Evolutionary conservation across 2,797 vertebrate genomes (phyloP).

Genomic region (Tokudaia tokunoshimensis): DNA sequence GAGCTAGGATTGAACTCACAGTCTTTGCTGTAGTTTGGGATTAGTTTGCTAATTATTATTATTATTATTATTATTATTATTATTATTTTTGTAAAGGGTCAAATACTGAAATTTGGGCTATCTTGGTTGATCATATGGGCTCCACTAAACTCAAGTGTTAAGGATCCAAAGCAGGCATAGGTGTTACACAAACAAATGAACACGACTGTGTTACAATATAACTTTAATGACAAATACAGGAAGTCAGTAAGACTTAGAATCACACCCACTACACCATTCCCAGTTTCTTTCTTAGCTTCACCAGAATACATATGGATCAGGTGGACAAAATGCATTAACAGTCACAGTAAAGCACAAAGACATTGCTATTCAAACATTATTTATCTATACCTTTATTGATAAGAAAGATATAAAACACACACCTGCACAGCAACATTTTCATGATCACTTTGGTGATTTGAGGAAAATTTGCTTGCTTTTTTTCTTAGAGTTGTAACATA

Average conservation of each 20-base stretch:
- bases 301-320: background rate
- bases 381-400: background rate
- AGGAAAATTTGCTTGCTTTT: slow-evolving; percentile 26
- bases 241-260: background rate
- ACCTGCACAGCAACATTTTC: background rate
- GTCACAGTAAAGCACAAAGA: background rate
- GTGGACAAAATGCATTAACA: background rate
- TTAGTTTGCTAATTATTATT: background rate
- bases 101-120: background rate
- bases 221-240: slow-evolving; percentile 54
- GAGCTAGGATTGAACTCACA: background rate
- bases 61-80: no score
- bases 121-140: background rate
- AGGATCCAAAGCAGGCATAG: background rate
- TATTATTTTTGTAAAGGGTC: background rate
- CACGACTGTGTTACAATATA: slow-evolving; percentile 1
- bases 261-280: background rate
- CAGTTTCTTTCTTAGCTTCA: background rate
- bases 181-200: background rate
- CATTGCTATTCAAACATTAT: slow-evolving; percentile 28
- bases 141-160: background rate
- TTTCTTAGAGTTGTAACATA: background rate
- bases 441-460: background rate
- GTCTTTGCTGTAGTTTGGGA: background rate
- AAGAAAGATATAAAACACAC: background rate